Percentiles rank a stretch among this genome's conserved stretches.
Conservation (phyloP, 2,113 vertebrate species). For the Vimba vimba region DNA sequence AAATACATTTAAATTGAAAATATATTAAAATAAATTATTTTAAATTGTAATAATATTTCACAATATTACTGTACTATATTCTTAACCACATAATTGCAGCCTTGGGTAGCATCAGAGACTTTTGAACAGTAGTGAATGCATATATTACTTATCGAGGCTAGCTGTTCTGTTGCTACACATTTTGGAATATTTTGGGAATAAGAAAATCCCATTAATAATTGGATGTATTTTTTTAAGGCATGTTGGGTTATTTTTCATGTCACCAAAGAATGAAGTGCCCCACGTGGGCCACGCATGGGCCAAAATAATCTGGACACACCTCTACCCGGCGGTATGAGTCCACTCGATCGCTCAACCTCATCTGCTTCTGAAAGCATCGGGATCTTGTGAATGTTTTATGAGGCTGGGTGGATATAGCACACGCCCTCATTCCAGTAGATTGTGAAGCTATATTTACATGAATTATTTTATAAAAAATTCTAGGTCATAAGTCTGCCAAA, state of each 20-base stretch:
- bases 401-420: constrained; percentile 44
- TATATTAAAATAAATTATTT: not conserved
- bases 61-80: too few species aligned
- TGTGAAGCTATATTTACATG: constrained; percentile 59
- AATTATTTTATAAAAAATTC: constrained; percentile 56
- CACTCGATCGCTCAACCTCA: constrained; percentile 4
- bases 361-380: constrained; percentile 24
- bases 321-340: not conserved
- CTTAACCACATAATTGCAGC: too few species aligned
- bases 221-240: not conserved
- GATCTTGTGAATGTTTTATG: constrained; percentile 49
- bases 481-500: constrained; percentile 25
- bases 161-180: not conserved
- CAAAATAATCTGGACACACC: not conserved
- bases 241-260: not conserved
- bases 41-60: not conserved
- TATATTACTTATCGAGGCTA: not conserved
- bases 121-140: not conserved
- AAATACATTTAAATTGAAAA: not conserved
- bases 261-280: not conserved
- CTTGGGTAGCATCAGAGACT: not conserved
- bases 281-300: not conserved
- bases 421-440: constrained; percentile 44
- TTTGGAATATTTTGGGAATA: not conserved
- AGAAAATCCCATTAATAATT: not conserved